A percentile compares a stretch with the other conserved stretches of the same genome.
phyloP scores from a whole-genome alignment of 2,113 vertebrate species.

The Athene noctua region DNA sequence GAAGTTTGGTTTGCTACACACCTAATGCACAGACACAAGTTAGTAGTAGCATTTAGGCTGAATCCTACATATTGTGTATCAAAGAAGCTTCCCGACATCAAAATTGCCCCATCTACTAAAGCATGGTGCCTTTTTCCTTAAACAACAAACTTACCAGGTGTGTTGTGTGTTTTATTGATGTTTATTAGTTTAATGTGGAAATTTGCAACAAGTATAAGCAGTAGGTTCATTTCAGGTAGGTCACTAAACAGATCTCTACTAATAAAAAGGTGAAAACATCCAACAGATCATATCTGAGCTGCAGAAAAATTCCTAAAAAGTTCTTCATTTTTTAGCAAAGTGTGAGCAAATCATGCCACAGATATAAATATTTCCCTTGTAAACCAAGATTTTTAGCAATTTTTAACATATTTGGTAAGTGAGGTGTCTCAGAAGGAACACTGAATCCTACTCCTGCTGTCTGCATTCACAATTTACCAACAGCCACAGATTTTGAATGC shows the following conservation, averaged over 20 bases:
- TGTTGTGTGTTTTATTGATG: not conserved
- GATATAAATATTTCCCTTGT: not conserved
- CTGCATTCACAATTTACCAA: not conserved
- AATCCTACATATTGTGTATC: not conserved
- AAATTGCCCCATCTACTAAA: not conserved
- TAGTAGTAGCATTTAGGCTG: not conserved
- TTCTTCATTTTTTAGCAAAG: not conserved
- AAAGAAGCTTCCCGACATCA: not conserved
- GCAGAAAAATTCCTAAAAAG: not conserved
- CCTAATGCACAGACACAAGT: not conserved
- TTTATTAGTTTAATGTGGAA: not conserved
- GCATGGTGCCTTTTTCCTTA: not conserved
- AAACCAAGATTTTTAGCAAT: not conserved
- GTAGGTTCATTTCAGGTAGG: not conserved
- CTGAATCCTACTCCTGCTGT: not conserved
- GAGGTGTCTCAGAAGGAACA: not conserved
- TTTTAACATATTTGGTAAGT: not conserved
- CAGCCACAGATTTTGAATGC: not conserved
- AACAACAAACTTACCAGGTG: not conserved
- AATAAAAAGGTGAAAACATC: not conserved
- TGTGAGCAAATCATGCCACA: not conserved
- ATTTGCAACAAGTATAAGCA: not conserved
- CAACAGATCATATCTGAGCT: not conserved
- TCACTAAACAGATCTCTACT: not conserved
- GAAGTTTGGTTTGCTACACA: not conserved